Percentiles rank a stretch among this genome's conserved stretches.
These are phyloP conservation scores for Phanerotoma sp. DNA, from an alignment of 2,888 invertebrate genomes.

Conservation along the genomic window DNA sequence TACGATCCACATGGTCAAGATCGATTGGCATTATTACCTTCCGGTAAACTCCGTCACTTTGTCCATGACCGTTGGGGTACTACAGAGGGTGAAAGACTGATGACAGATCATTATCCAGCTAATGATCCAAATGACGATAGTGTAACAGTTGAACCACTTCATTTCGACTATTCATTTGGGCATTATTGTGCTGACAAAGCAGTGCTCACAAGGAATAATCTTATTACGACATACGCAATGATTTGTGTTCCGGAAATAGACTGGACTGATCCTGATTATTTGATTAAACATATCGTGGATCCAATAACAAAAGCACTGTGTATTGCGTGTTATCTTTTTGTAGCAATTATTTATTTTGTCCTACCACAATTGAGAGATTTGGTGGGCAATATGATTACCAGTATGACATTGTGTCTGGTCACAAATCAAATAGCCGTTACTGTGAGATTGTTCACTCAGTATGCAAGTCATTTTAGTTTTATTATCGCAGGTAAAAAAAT, in stretches of 20 bases:
- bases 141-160: slow-evolving; percentile 58
- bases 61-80: slow-evolving; percentile 59
- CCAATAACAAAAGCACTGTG: slow-evolving; percentile 76
- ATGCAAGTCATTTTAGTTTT: slow-evolving; percentile 78
- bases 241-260: slow-evolving; percentile 74
- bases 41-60: slow-evolving; percentile 74
- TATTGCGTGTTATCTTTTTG: slow-evolving; percentile 69
- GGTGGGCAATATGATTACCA: slow-evolving; percentile 82
- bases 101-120: slow-evolving; percentile 59
- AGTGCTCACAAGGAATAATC: slow-evolving; percentile 56
- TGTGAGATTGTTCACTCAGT: slow-evolving; percentile 77
- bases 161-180: slow-evolving; percentile 71
- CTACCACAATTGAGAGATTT: slow-evolving; percentile 80
- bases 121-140: slow-evolving; percentile 48
- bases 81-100: slow-evolving; percentile 52
- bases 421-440: slow-evolving; percentile 76
- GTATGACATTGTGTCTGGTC: slow-evolving; percentile 76
- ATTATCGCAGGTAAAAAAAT: slow-evolving; percentile 69
- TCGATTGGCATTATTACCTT: slow-evolving; percentile 62
- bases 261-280: slow-evolving; percentile 73
- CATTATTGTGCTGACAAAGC: slow-evolving; percentile 85
- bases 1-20: slow-evolving; percentile 44
- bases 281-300: slow-evolving; percentile 74
- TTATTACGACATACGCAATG: slow-evolving; percentile 68
- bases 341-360: slow-evolving; percentile 80